Percentiles rank a stretch among this genome's conserved stretches.
These are phyloP conservation scores for Andrena minutula DNA, from an alignment of 2,888 invertebrate genomes.

Conservation along the genomic window DNA sequence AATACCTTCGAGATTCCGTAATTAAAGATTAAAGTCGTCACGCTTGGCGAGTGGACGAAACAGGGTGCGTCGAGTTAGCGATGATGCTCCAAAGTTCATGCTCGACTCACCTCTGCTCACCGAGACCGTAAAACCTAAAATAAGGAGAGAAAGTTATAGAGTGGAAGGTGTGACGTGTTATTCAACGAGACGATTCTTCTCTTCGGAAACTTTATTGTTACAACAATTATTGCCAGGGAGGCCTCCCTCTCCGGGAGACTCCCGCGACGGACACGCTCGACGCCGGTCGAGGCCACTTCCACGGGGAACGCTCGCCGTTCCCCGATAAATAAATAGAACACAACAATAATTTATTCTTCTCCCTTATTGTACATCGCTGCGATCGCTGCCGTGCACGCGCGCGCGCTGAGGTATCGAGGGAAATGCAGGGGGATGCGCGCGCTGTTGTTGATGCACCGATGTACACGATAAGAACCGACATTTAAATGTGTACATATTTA, in stretches of 20 bases:
- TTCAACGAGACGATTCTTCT: not conserved
- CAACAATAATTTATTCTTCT: slow-evolving; percentile 71
- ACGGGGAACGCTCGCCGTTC: slow-evolving; percentile 19
- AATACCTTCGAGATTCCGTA: not conserved
- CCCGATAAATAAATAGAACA: slow-evolving; percentile 71
- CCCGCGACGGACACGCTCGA: slow-evolving; percentile 5
- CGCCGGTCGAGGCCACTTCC: not conserved
- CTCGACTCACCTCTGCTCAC: slow-evolving; percentile 10
- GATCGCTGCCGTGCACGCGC: slow-evolving; percentile 44
- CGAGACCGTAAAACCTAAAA: slow-evolving; percentile 9
- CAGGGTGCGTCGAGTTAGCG: slow-evolving; percentile 7
- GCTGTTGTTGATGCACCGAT: slow-evolving; percentile 29
- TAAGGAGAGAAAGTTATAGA: not conserved
- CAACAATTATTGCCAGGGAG: slow-evolving; percentile 52
- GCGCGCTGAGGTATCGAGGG: slow-evolving; percentile 66
- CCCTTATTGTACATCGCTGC: slow-evolving; percentile 56
- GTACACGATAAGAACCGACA: slow-evolving; percentile 26
- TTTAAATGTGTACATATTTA: slow-evolving; percentile 34
- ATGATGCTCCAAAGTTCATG: slow-evolving; percentile 6
- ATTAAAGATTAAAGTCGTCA: slow-evolving; percentile 5
- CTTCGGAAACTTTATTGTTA: slow-evolving; percentile 58
- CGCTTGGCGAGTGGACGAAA: slow-evolving; percentile 13
- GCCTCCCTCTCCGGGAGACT: slow-evolving; percentile 13
- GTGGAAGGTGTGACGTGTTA: not conserved
- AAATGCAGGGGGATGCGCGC: slow-evolving; percentile 48